Conservation (phyloP, 2,113 vertebrate species). For the Mustela nigripes region DNA sequence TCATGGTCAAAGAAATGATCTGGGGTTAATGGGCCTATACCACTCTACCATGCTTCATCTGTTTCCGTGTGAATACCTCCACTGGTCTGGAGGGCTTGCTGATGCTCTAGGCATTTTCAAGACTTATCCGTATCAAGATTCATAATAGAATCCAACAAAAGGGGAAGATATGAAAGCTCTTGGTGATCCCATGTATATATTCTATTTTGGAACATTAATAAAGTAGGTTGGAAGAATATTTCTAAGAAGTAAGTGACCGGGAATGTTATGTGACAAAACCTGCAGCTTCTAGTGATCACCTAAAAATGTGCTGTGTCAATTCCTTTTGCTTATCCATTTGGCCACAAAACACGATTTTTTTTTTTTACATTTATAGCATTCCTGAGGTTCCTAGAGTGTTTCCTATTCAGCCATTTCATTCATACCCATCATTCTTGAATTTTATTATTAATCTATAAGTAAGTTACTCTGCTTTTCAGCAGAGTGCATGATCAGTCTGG, state of each 20-base stretch:
- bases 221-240: background rate
- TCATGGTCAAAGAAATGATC: background rate
- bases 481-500: slow-evolving; percentile 12
- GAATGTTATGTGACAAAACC: background rate
- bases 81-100: background rate
- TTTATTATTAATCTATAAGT: slow-evolving; percentile 60
- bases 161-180: background rate
- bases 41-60: background rate
- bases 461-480: slow-evolving; percentile 55
- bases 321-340: slow-evolving; percentile 35
- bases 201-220: slow-evolving; percentile 27
- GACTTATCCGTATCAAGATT: background rate
- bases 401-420: slow-evolving; percentile 61
- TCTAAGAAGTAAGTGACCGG: background rate
- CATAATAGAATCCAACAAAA: background rate
- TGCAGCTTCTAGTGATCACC: background rate
- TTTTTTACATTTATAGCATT: slow-evolving; percentile 34
- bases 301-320: background rate
- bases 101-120: background rate
- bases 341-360: slow-evolving; percentile 9
- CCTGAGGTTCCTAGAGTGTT: slow-evolving; percentile 41
- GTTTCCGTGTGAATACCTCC: background rate
- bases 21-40: background rate
- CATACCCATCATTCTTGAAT: slow-evolving; percentile 46
- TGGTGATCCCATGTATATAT: background rate